Conservation (phyloP, 2,797 vertebrate species). For the Crax fasciolata region DNA sequence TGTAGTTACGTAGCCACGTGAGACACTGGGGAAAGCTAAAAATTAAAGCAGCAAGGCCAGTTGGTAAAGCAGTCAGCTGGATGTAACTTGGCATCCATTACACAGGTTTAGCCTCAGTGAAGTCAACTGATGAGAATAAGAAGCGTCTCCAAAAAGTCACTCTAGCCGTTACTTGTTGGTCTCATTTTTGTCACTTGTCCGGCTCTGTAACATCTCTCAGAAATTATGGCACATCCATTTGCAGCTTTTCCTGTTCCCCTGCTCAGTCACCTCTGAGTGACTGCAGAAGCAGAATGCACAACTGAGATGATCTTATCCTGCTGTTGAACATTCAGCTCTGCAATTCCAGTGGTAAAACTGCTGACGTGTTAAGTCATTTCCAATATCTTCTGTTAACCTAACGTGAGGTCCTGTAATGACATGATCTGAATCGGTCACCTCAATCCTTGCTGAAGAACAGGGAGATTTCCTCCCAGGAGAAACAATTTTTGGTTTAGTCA, state of each 20-base stretch:
- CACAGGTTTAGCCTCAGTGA: background rate
- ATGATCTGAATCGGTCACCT: background rate
- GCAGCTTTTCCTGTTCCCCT: background rate
- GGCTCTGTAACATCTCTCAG: background rate
- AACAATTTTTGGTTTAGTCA: background rate
- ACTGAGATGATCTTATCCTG: background rate
- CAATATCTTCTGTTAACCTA: background rate
- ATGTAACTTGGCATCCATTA: background rate
- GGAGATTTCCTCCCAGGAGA: background rate
- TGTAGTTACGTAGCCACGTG: background rate
- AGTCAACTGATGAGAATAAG: background rate
- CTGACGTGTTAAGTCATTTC: background rate
- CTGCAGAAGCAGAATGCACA: background rate
- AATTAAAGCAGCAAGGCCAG: background rate
- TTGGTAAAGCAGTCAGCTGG: background rate
- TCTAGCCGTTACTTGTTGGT: background rate
- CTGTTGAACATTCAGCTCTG: background rate
- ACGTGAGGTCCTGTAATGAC: background rate
- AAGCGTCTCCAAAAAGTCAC: background rate
- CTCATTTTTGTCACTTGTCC: background rate
- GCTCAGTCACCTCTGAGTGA: background rate
- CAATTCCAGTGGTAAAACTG: conserved; percentile 15
- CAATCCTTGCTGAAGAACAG: background rate
- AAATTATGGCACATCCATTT: background rate
- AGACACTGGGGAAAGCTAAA: background rate